Percentiles rank a stretch among this genome's conserved stretches.
phyloP scores from a whole-genome alignment of 2,888 invertebrate genomes.

The Drosophila limbata region DNA sequence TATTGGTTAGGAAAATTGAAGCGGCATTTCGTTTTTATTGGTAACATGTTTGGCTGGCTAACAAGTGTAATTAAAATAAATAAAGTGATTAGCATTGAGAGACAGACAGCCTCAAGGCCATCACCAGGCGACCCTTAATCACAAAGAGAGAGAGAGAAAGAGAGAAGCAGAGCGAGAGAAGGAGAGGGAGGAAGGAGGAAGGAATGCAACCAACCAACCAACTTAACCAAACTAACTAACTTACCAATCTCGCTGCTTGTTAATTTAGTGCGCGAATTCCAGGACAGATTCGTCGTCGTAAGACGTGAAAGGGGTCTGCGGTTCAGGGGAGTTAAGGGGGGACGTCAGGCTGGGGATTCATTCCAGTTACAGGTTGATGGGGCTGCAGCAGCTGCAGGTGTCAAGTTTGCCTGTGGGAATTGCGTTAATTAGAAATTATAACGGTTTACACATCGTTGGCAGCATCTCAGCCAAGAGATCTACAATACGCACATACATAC shows the following conservation, averaged over 20 bases:
- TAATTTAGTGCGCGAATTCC: conserved; percentile 33
- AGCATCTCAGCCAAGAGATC: conserved; percentile 42
- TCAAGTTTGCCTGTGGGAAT: conserved; percentile 63
- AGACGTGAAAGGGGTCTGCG: conserved; percentile 1
- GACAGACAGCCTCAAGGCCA: conserved; percentile 41
- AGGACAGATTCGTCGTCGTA: conserved; percentile 16
- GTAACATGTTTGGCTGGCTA: conserved; percentile 68
- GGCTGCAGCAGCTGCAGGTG: conserved; percentile 51
- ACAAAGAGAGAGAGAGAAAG: not conserved
- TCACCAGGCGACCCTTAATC: conserved; percentile 19
- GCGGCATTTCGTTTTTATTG: conserved; percentile 77
- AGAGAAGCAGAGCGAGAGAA: not conserved
- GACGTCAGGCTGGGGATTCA: not conserved
- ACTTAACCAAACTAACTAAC: conserved; percentile 13
- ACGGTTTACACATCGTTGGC: conserved; percentile 54
- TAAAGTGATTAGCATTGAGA: conserved; percentile 25
- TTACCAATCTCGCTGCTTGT: conserved; percentile 17
- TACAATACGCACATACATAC: not conserved
- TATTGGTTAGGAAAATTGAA: conserved; percentile 32
- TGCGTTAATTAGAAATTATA: conserved; percentile 68
- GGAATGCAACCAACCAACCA: conserved; percentile 6
- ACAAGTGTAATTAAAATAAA: conserved; percentile 50
- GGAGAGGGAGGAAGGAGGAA: not conserved
- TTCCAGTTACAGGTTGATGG: conserved; percentile 13
- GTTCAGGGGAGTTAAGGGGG: no score